phyloP scores from a whole-genome alignment of 2,888 invertebrate genomes.

The Amphipyra tragopoginis region DNA sequence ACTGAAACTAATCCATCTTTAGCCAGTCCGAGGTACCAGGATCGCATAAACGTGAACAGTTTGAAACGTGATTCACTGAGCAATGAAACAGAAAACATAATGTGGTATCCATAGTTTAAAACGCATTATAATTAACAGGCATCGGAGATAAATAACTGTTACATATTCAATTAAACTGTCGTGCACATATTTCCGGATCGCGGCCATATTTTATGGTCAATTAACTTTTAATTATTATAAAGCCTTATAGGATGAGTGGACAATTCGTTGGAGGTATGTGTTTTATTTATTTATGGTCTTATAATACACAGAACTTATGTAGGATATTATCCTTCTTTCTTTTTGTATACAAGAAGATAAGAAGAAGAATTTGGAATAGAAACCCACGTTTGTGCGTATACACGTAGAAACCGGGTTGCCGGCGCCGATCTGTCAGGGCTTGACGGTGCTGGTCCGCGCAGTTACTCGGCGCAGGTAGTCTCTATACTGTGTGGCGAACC shows the following conservation, averaged over 20 bases:
- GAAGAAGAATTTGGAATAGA: too few species aligned
- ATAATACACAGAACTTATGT: too few species aligned
- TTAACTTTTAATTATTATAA: conserved; percentile 57
- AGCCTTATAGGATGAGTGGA: conserved; percentile 19
- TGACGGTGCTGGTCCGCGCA: too few species aligned
- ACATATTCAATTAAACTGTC: conserved; percentile 54
- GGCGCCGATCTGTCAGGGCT: too few species aligned
- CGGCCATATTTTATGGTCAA: conserved; percentile 51
- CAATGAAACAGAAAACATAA: conserved; percentile 16
- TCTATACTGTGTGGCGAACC: too few species aligned
- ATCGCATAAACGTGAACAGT: neutral
- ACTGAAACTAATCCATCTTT: neutral
- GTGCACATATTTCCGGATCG: conserved; percentile 42
- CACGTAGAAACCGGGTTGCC: too few species aligned
- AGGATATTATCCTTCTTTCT: too few species aligned
- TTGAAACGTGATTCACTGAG: neutral
- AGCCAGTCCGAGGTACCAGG: neutral
- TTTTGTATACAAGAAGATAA: too few species aligned
- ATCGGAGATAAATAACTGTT: conserved; percentile 38
- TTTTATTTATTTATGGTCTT: too few species aligned
- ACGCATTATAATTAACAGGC: conserved; percentile 17
- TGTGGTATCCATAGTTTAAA: conserved; percentile 9
- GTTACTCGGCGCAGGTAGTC: too few species aligned
- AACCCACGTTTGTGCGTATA: too few species aligned
- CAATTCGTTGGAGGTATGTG: neutral